Conservation (phyloP, 2,797 vertebrate genomes). For the Astyanax mexicanus region DNA sequence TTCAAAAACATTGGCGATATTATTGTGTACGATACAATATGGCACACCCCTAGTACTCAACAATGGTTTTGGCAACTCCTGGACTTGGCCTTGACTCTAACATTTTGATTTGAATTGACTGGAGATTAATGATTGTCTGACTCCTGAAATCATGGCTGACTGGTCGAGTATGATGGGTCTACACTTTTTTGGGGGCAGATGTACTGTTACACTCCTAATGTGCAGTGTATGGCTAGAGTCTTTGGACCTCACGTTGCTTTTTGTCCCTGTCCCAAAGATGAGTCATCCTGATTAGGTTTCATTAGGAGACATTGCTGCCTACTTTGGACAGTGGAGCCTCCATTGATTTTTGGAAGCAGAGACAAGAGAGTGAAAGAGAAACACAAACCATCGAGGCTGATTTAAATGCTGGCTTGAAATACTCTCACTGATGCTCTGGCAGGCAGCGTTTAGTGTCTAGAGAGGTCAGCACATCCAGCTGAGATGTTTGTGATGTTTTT, state of each 20-base stretch:
- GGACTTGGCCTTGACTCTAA: no score
- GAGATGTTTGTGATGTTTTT: neutral
- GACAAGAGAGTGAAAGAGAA: slow-evolving; percentile 34
- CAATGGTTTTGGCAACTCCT: no score
- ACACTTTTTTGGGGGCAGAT: no score
- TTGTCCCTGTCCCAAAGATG: slow-evolving; percentile 69
- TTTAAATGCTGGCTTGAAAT: slow-evolving; percentile 2
- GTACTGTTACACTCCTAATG: no score
- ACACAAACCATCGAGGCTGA: slow-evolving; percentile 38
- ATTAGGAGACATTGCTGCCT: slow-evolving; percentile 68
- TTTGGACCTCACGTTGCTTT: slow-evolving; percentile 25
- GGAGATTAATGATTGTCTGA: no score
- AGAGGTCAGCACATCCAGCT: neutral
- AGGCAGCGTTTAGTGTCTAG: neutral
- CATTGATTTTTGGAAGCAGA: slow-evolving; percentile 73
- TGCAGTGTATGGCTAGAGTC: slow-evolving; percentile 3
- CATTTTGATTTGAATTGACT: no score
- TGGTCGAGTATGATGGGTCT: no score
- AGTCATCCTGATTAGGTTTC: slow-evolving; percentile 79
- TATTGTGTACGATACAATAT: no score
- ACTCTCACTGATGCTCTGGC: no score
- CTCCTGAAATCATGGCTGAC: no score
- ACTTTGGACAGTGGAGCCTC: slow-evolving; percentile 66
- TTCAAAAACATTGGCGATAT: no score
- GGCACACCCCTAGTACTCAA: no score